These are phyloP conservation scores for Xiphophorus hellerii DNA, from an alignment of 2,113 vertebrate species.

Conservation along the genomic window DNA sequence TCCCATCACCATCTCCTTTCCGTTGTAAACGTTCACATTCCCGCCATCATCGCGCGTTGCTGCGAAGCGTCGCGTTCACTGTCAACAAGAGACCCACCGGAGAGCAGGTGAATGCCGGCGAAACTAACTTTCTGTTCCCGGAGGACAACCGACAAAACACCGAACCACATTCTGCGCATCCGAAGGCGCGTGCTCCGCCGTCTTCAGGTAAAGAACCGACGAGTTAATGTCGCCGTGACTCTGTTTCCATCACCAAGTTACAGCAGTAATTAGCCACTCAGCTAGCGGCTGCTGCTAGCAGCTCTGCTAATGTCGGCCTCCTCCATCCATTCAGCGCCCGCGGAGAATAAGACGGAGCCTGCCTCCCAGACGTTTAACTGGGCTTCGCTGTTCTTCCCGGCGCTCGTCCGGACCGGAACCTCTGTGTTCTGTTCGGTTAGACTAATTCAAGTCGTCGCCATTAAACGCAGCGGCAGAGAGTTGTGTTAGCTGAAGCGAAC, in stretches of 20 bases:
- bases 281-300: constrained; percentile 59
- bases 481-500: not conserved
- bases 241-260: constrained; percentile 57
- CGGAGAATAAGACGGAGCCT: constrained; percentile 35
- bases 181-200: constrained; percentile 2
- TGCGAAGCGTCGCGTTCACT: constrained; percentile 64
- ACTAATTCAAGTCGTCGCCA: not conserved
- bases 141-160: constrained; percentile 15
- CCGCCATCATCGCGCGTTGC: constrained; percentile 80
- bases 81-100: constrained; percentile 73
- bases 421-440: not conserved
- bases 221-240: not conserved
- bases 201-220: constrained; percentile 47
- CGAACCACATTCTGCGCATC: constrained; percentile 7
- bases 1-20: constrained; percentile 57
- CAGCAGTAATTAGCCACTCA: constrained; percentile 65
- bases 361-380: not conserved
- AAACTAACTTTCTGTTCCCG: constrained; percentile 49
- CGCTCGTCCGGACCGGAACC: not conserved
- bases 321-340: constrained; percentile 62
- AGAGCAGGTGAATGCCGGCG: constrained; percentile 75
- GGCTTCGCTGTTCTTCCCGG: not conserved
- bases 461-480: not conserved
- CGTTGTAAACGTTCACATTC: constrained; percentile 80
- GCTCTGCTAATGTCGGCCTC: constrained; percentile 69